Evolutionary conservation across 1,140 invertebrate genomes (phyloP), one percentile per base, ranked within the genome.

Genomic region (Palaemon carinicauda): DNA sequence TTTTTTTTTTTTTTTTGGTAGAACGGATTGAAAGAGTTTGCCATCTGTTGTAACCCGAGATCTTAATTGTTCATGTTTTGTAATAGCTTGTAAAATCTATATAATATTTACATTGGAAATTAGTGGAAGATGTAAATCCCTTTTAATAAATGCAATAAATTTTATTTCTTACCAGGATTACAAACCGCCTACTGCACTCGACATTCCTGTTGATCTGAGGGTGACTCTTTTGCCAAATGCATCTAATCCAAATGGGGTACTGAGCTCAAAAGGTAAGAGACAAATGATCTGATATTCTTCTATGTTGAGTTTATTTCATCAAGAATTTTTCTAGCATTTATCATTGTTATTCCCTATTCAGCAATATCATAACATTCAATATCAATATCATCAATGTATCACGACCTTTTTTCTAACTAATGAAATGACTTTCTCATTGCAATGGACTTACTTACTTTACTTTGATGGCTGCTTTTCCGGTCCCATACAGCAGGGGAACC

Each of bases 191-290:
- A 94, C 95, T 10, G 93, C 94, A 0, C 96, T 96, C 91, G 96
- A 97, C 90, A 97, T 97, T 87, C 96, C 96, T 5, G 93, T 95
- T 17, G 96, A 97, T 92, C 95, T 97, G 90, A 93, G 96, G 60
- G 92, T 97, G 17, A 94, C 94, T 77, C 93, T 98, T 31, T 90
- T 94, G 27, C 94, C 94, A 89, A 95, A 96, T 90, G 92, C 93
- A 24, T 92, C 93, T 1, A 96, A 96, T 91, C 92, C 93, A 1
- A 89, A 92, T n/a, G 95, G 96, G 14, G 93, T 96, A 54, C 91
- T 96, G 24, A 92, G 95, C 41, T 96, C 96, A 1, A 97, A 97
- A 94, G 93, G 96, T 96, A 93, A 31, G 60, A 10, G 15, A 14
- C 19, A 27, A 41, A n/a, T 27, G 17, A 24, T 50, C 24, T 19